phyloP scores from a whole-genome alignment of 2,113 vertebrate species.

The Nannobrachium achirus region DNA sequence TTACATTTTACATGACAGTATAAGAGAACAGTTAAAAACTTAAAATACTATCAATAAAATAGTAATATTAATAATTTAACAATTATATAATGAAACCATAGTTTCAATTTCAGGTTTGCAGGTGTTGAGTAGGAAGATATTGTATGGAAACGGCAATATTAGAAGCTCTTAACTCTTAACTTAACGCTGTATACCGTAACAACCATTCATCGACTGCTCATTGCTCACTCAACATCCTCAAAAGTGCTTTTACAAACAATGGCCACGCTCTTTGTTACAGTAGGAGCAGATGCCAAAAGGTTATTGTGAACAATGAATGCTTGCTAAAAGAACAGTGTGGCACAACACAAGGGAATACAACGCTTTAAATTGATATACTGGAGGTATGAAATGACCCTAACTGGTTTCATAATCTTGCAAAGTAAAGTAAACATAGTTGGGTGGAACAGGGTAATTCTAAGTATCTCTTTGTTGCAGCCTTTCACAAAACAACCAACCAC shows the following conservation, averaged over 20 bases:
- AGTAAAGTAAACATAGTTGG: neutral
- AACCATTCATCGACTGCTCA: neutral
- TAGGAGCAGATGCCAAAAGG: conserved; percentile 12
- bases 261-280: conserved; percentile 19
- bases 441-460: conserved; percentile 25
- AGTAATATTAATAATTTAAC: no score
- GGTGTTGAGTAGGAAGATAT: conserved; percentile 24
- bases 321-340: neutral
- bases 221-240: neutral
- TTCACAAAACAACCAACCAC: conserved; percentile 3
- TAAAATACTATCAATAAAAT: no score
- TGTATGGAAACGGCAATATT: conserved; percentile 24
- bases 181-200: neutral
- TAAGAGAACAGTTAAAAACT: no score
- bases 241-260: conserved; percentile 37
- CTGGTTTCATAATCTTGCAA: conserved; percentile 6
- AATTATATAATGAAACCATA: no score
- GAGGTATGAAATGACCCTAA: neutral
- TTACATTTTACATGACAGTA: no score
- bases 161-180: conserved; percentile 15
- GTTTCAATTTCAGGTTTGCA: no score
- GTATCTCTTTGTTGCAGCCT: neutral
- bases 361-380: neutral
- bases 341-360: neutral
- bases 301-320: conserved; percentile 5